These are phyloP conservation scores for Melitaea cinxia DNA, from an alignment of 1,140 invertebrate genomes.

Conservation along the genomic window DNA sequence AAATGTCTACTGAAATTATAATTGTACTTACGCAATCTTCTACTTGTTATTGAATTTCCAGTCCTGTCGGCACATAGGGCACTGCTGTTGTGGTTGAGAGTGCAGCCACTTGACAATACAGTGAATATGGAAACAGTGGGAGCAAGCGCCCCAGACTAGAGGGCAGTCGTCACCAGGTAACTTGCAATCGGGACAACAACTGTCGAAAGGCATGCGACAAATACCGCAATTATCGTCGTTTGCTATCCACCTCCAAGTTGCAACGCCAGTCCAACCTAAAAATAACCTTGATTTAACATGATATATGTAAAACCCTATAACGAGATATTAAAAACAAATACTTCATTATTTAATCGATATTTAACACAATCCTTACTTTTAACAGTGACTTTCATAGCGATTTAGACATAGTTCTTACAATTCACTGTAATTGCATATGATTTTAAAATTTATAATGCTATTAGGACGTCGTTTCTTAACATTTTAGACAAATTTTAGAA, in stretches of 20 bases:
- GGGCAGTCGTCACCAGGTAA: conserved; percentile 99
- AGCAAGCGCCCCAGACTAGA: conserved; percentile 98
- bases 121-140: conserved; percentile 99
- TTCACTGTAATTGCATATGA: not conserved
- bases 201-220: conserved; percentile 99
- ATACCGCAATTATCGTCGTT: conserved; percentile 99
- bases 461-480: no score
- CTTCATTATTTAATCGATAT: not conserved
- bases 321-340: no score
- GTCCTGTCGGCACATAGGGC: conserved; percentile 99
- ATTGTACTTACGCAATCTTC: conserved; percentile 41
- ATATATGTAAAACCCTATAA: not conserved
- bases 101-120: conserved; percentile 99
- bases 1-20: no score
- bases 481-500: no score
- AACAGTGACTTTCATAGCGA: conserved; percentile 73
- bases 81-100: conserved; percentile 97
- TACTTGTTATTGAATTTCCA: conserved; percentile 97
- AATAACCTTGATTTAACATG: not conserved
- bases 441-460: no score
- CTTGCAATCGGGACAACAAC: conserved; percentile 99
- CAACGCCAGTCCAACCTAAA: conserved; percentile 95
- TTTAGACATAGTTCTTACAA: conserved; percentile 17
- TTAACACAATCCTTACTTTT: conserved; percentile 57
- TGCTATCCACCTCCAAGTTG: conserved; percentile 98